phyloP scores from a whole-genome alignment of 2,888 invertebrate genomes.

The Dastarcus helophoroides region DNA sequence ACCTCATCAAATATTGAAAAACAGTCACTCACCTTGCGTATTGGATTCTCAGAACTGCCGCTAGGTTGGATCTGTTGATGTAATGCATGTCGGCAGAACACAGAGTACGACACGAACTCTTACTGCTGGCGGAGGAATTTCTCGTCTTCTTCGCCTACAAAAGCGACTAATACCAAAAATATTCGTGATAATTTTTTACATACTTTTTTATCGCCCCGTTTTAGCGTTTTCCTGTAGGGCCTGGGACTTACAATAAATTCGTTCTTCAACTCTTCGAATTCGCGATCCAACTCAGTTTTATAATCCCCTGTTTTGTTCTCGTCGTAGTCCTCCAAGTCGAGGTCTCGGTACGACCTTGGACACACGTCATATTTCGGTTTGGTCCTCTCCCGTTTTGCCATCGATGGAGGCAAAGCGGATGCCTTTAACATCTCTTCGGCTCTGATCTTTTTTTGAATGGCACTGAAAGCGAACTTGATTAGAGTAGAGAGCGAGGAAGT shows the following conservation, averaged over 20 bases:
- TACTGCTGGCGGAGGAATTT: conserved; percentile 27
- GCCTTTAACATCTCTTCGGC: conserved; percentile 57
- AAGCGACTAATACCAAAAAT: no score
- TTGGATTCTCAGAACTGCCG: conserved; percentile 54
- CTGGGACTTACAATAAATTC: conserved; percentile 35
- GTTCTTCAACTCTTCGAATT: conserved; percentile 31
- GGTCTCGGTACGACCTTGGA: conserved; percentile 28
- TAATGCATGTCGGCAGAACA: conserved; percentile 36
- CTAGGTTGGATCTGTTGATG: conserved; percentile 51
- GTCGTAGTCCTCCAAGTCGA: conserved; percentile 14
- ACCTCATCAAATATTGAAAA: no score
- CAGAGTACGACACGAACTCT: conserved; percentile 24
- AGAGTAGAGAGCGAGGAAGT: no score
- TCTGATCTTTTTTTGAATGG: conserved; percentile 54
- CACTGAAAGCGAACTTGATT: conserved; percentile 37
- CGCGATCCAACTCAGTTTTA: conserved; percentile 33
- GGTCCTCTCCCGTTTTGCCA: conserved; percentile 49
- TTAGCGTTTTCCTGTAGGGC: no score
- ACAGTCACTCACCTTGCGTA: conserved; percentile 41
- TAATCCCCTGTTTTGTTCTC: conserved; percentile 24
- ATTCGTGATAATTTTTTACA: not conserved
- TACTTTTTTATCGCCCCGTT: conserved; percentile 1
- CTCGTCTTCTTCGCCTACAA: conserved; percentile 11
- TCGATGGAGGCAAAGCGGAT: conserved; percentile 54
- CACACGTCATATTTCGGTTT: conserved; percentile 29